phyloP scores from a whole-genome alignment of 2,797 vertebrate genomes.

The Rhinatrema bivittatum region DNA sequence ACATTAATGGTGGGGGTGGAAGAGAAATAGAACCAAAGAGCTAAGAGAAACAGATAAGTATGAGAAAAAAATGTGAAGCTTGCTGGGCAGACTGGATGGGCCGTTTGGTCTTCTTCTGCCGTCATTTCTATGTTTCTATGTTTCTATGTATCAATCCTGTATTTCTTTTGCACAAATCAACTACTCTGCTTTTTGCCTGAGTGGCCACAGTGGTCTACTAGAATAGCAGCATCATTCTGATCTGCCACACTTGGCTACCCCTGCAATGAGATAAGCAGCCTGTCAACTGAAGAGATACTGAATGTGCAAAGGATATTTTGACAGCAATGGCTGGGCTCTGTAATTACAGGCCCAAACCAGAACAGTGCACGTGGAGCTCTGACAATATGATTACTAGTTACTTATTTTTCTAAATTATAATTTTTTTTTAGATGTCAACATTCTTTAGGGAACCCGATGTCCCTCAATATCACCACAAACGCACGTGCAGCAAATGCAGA shows the following conservation, averaged over 20 bases:
- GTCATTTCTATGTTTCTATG: too few species aligned
- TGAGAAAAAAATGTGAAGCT: too few species aligned
- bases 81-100: too few species aligned
- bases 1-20: too few species aligned
- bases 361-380: background rate
- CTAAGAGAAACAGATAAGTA: too few species aligned
- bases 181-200: slow-evolving; percentile 27
- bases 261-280: slow-evolving; percentile 18
- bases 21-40: too few species aligned
- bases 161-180: slow-evolving; percentile 6
- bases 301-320: slow-evolving; percentile 8
- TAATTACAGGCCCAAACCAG: slow-evolving; percentile 4
- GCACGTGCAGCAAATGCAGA: background rate
- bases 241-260: slow-evolving; percentile 25
- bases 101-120: too few species aligned
- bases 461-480: background rate
- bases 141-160: too few species aligned
- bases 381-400: background rate
- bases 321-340: background rate
- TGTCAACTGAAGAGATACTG: slow-evolving; percentile 16
- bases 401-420: background rate
- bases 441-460: fast-evolving
- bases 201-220: slow-evolving; percentile 27
- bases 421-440: background rate
- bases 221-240: slow-evolving; percentile 8